Conservation (phyloP, 2,888 invertebrate species). For the Adelphocoris suturalis region DNA sequence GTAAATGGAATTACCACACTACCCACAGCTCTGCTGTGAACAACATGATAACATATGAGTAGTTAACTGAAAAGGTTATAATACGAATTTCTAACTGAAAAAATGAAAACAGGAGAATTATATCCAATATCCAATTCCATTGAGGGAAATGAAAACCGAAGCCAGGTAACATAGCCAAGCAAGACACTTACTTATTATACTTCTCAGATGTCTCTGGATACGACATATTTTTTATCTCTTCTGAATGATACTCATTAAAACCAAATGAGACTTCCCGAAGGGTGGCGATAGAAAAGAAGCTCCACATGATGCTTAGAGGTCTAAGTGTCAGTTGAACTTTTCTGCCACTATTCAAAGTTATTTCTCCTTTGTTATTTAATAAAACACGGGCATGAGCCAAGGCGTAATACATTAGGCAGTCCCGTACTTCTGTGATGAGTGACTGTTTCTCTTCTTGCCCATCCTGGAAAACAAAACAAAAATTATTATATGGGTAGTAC, state of each 20-base stretch:
- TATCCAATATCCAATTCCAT: too few relatives aligned
- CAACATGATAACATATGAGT: too few relatives aligned
- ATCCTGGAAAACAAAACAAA: neutral
- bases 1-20: too few relatives aligned
- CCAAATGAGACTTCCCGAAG: conserved; percentile 70
- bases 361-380: conserved; percentile 71
- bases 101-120: too few relatives aligned
- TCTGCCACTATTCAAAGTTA: conserved; percentile 58
- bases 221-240: neutral
- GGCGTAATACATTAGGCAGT: conserved; percentile 49
- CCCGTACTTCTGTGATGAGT: conserved; percentile 48
- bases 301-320: conserved; percentile 72
- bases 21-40: too few relatives aligned
- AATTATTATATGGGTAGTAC: neutral
- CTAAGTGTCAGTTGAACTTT: conserved; percentile 70
- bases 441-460: neutral
- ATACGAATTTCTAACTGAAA: too few relatives aligned
- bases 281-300: conserved; percentile 62
- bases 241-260: conserved; percentile 69
- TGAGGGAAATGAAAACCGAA: too few relatives aligned
- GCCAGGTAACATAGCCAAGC: too few relatives aligned
- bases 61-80: too few relatives aligned
- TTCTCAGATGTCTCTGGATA: neutral
- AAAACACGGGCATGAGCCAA: conserved; percentile 63
- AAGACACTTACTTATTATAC: neutral